phyloP scores from a whole-genome alignment of 2,888 invertebrate species.

The Schizaphis graminum region DNA sequence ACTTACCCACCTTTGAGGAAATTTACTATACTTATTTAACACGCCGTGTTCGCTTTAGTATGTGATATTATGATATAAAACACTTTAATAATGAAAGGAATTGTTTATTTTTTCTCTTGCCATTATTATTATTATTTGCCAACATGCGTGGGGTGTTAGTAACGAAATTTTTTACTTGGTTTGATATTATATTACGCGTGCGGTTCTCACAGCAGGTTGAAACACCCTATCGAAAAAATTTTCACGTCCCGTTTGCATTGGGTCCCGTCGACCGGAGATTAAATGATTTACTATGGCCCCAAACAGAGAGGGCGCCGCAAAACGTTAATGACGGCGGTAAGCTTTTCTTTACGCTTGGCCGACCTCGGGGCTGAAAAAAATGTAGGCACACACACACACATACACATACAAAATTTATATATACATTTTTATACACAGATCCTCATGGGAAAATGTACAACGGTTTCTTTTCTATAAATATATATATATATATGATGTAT shows the following conservation, averaged over 20 bases:
- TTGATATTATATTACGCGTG: slow-evolving; percentile 14
- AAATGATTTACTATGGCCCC: slow-evolving; percentile 55
- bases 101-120: not conserved
- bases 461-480: slow-evolving; percentile 20
- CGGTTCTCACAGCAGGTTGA: not conserved
- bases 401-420: not conserved
- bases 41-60: not conserved
- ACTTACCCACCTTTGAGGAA: not conserved
- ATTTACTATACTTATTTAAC: not conserved
- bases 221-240: slow-evolving; percentile 57
- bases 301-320: slow-evolving; percentile 54
- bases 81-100: not conserved
- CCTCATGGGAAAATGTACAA: slow-evolving; percentile 62
- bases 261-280: slow-evolving; percentile 60
- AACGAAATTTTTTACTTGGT: slow-evolving; percentile 55
- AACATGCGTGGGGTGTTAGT: not conserved
- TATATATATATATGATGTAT: not conserved
- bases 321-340: slow-evolving; percentile 63
- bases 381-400: not conserved
- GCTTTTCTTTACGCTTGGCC: slow-evolving; percentile 62
- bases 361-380: slow-evolving; percentile 10
- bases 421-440: slow-evolving; percentile 39
- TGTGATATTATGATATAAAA: not conserved
- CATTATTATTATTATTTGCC: not conserved
- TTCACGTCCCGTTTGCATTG: slow-evolving; percentile 62